phyloP scores from a whole-genome alignment of 2,888 invertebrate species.

The Pycnomerus fuliginosus region DNA sequence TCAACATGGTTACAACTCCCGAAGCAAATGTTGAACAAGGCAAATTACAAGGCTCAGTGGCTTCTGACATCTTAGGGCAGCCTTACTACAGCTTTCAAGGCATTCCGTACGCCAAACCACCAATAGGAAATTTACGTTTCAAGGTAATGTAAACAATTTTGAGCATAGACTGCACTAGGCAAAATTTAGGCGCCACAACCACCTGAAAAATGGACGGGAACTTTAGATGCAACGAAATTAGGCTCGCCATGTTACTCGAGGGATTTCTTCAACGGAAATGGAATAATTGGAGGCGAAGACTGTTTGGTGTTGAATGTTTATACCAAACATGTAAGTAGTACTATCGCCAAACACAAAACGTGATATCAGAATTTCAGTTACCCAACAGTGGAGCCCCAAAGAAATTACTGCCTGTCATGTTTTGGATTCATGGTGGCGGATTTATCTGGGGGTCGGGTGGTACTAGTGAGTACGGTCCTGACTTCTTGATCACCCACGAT shows the following conservation, averaged over 20 bases:
- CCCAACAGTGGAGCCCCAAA: background rate
- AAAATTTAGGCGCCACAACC: slow-evolving; percentile 37
- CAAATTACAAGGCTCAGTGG: background rate
- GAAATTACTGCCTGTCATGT: slow-evolving; percentile 43
- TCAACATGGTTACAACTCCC: no score
- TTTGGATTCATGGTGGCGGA: slow-evolving; percentile 54
- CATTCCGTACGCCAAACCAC: slow-evolving; percentile 4
- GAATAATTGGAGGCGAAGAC: slow-evolving; percentile 40
- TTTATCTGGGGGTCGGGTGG: slow-evolving; percentile 46
- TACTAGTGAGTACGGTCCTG: slow-evolving; percentile 37
- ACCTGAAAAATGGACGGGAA: slow-evolving; percentile 33
- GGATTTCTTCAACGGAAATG: slow-evolving; percentile 26
- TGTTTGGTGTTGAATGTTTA: slow-evolving; percentile 43
- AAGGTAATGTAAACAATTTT: no score
- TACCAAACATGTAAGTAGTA: slow-evolving; percentile 23
- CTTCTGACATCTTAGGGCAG: background rate
- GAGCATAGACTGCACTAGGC: no score
- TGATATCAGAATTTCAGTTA: background rate
- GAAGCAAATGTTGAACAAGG: background rate
- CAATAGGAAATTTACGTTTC: background rate
- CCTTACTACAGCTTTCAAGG: slow-evolving; percentile 2
- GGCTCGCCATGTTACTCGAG: slow-evolving; percentile 32
- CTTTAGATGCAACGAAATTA: slow-evolving; percentile 33
- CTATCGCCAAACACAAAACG: no score
- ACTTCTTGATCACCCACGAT: slow-evolving; percentile 38